Percentiles rank a stretch among this genome's conserved stretches.
These are phyloP conservation scores for Himalopsyche japonica DNA, from an alignment of 2,888 invertebrate species.

Conservation along the genomic window DNA sequence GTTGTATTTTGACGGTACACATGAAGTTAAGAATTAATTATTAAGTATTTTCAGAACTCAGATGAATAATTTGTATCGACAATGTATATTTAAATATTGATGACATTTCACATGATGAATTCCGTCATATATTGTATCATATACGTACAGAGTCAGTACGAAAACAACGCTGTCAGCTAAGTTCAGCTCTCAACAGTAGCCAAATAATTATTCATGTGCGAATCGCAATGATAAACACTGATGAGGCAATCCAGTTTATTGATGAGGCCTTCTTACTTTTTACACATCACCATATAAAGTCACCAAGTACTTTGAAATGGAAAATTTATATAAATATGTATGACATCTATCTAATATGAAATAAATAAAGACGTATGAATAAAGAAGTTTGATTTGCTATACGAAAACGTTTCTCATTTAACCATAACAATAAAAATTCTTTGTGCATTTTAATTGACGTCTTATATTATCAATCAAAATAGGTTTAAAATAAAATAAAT, in stretches of 20 bases:
- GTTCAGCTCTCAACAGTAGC: not conserved
- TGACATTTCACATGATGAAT: too few relatives aligned
- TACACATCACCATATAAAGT: not conserved
- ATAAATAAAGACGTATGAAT: not conserved
- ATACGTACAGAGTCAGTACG: too few relatives aligned
- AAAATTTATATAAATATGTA: not conserved
- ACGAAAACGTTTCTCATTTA: not conserved
- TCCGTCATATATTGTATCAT: too few relatives aligned
- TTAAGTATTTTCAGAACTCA: too few relatives aligned
- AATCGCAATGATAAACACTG: not conserved
- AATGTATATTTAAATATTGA: too few relatives aligned
- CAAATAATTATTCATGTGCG: not conserved
- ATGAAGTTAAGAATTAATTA: too few relatives aligned
- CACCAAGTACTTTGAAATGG: not conserved
- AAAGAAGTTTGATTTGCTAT: not conserved
- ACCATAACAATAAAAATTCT: not conserved
- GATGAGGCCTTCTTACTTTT: not conserved
- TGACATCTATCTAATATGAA: not conserved
- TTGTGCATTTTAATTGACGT: too few relatives aligned
- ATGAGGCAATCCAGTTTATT: not conserved
- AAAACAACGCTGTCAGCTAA: too few relatives aligned
- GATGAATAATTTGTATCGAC: too few relatives aligned
- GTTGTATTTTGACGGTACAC: too few relatives aligned
- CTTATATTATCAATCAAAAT: too few relatives aligned
- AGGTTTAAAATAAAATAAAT: too few relatives aligned